Conservation (phyloP, 2,113 vertebrate species). For the Brienomyrus longianalis region DNA sequence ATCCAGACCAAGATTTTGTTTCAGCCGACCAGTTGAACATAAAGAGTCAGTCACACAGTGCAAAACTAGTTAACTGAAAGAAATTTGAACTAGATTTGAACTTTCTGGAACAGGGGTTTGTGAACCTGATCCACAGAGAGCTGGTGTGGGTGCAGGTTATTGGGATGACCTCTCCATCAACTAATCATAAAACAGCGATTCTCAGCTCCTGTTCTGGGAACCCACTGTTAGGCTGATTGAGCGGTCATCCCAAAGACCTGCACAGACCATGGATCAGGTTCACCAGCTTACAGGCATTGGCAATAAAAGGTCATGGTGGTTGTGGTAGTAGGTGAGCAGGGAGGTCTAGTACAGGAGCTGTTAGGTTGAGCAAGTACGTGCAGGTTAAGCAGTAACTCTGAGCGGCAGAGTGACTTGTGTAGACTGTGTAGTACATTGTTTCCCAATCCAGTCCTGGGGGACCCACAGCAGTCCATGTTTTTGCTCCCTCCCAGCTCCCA, state of each 20-base stretch:
- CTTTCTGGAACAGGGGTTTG: no score
- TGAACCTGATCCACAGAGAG: no score
- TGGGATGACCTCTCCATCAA: no score
- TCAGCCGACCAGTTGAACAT: neutral
- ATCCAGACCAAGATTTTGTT: neutral
- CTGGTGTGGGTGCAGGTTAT: no score
- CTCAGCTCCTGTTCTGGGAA: no score
- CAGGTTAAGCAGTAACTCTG: constrained; percentile 70
- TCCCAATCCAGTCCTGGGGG: no score
- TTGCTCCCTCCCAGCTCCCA: neutral
- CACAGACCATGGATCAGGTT: constrained; percentile 34
- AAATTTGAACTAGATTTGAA: no score
- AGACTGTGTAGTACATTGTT: constrained; percentile 33
- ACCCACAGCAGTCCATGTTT: neutral
- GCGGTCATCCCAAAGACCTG: no score
- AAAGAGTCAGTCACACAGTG: constrained; percentile 50
- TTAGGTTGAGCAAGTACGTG: constrained; percentile 90
- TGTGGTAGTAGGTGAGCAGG: constrained; percentile 87
- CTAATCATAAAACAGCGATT: no score
- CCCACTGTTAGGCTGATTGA: no score
- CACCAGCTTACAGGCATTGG: constrained; percentile 76
- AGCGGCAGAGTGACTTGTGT: constrained; percentile 67
- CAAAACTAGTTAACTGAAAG: no score
- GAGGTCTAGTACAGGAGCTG: constrained; percentile 79
- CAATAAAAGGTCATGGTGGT: constrained; percentile 82